Evolutionary conservation across 2,113 vertebrate genomes (phyloP), one percentile per base, ranked within the genome.

Genomic region (Sigmodon hispidus): DNA sequence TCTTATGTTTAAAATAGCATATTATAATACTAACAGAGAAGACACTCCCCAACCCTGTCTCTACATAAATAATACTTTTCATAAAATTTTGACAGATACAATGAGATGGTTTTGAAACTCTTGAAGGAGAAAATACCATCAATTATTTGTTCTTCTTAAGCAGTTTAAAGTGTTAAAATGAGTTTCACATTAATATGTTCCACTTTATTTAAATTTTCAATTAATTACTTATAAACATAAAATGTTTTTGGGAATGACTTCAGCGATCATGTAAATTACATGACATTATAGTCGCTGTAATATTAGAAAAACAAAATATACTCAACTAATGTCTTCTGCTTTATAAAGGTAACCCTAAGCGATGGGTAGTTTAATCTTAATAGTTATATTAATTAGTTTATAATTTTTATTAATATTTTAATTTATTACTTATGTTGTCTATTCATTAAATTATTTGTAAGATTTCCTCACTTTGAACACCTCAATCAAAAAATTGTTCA

Each of bases 371-470:
- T 93, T 8, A 63, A 90, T 72, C 59, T 77, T 95, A 95, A 63
- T 96, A 72, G 29, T 5, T 55, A 22, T 36, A 34, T 88, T 94
- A 86, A 76, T 73, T 83, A 76, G 65, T 70, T 86, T 89, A 40
- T 92, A 63, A 75, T 87, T 50, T 76, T 1, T 69, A 92, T 95
- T 84, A 85, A 63, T 63, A 91, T 77, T 96, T 91, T 67, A 80
- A 81, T 86, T 73, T 50, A 40, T 79, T 93, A 22, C 16, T 95
- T 75, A 8, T 22, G 87, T 43, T 90, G 61, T 96, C n/a, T 93
- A 24, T 21, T 24, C 73, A 76, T 59, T 96, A 76, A 67, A 70
- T 91, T 77, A 61, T 77, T 17, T 77, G 29, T 88, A 76, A 86
- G n/a, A 61, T 52, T 73, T 79, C 34, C 55, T 92, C n/a, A n/a